phyloP scores from a whole-genome alignment of 2,888 invertebrate species.

The Clepsis dumicolana region DNA sequence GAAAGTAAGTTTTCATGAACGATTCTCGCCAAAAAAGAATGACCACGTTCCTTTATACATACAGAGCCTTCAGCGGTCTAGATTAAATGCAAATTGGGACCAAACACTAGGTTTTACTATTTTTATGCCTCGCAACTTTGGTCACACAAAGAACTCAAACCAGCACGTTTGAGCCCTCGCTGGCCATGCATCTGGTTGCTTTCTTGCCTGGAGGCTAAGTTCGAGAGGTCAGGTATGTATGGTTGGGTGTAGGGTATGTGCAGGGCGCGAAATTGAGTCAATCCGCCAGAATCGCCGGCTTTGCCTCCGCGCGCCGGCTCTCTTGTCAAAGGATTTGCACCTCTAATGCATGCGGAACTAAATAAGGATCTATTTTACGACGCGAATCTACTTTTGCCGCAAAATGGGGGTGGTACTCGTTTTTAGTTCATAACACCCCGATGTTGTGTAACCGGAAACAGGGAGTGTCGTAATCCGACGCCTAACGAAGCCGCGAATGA shows the following conservation, averaged over 20 bases:
- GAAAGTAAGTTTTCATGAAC: not conserved
- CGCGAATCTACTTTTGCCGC: not conserved
- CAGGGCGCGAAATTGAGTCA: slow-evolving; percentile 45
- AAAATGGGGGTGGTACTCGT: not conserved
- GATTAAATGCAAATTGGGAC: slow-evolving; percentile 53
- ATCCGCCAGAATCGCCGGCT: slow-evolving; percentile 49
- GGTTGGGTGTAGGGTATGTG: slow-evolving; percentile 17
- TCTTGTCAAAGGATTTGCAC: slow-evolving; percentile 40
- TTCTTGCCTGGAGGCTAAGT: not conserved
- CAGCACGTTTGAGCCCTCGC: slow-evolving; percentile 16
- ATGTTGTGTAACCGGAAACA: not conserved
- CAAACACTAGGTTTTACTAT: slow-evolving; percentile 51
- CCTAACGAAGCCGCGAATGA: not conserved
- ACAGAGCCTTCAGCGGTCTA: slow-evolving; percentile 23
- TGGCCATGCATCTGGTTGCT: not conserved
- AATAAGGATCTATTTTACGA: slow-evolving; percentile 25
- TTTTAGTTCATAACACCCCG: not conserved
- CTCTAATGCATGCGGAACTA: slow-evolving; percentile 33
- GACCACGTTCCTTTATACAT: slow-evolving; percentile 30
- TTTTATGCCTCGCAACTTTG: slow-evolving; percentile 45
- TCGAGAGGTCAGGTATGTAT: slow-evolving; percentile 43
- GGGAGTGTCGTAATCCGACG: too few relatives aligned
- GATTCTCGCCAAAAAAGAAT: slow-evolving; percentile 1
- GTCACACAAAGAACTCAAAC: slow-evolving; percentile 46
- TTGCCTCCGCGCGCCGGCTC: slow-evolving; percentile 12